phyloP scores from a whole-genome alignment of 1,140 invertebrate genomes.

The Lordiphosa stackelbergi region DNA sequence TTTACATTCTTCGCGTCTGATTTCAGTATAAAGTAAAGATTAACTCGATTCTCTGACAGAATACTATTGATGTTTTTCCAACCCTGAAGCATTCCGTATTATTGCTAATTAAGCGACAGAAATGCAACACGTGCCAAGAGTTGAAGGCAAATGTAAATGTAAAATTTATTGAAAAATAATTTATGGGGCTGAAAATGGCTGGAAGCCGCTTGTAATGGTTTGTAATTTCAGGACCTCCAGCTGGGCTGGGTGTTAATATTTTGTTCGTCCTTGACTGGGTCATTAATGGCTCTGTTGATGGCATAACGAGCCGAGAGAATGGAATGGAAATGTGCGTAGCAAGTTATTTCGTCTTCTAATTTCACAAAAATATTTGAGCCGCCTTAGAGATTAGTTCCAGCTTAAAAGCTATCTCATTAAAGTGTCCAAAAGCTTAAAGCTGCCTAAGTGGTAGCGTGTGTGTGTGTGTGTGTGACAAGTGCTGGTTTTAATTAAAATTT shows the following conservation, averaged over 20 bases:
- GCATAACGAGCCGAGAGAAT: conserved; percentile 6
- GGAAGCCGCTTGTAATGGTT: conserved; percentile 24
- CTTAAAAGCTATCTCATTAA: conserved; percentile 43
- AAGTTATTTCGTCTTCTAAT: not conserved
- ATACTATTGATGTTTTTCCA: too few relatives aligned
- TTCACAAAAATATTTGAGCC: not conserved
- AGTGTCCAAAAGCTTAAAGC: conserved; percentile 36
- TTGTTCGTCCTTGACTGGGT: conserved; percentile 45
- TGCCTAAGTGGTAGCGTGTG: not conserved
- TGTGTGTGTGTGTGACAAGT: conserved; percentile 37
- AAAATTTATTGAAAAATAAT: conserved; percentile 55
- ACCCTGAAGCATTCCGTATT: too few relatives aligned
- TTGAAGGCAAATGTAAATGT: conserved; percentile 14
- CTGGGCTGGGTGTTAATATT: conserved; percentile 30
- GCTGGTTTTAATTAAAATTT: conserved; percentile 74
- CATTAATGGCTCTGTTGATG: conserved; percentile 27
- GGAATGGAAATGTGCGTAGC: not conserved
- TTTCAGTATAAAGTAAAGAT: too few relatives aligned
- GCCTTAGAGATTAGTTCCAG: conserved; percentile 4
- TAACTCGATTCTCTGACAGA: too few relatives aligned
- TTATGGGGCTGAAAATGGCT: conserved; percentile 47
- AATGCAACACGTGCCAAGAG: too few relatives aligned
- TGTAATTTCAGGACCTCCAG: conserved; percentile 18
- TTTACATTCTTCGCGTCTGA: too few relatives aligned
- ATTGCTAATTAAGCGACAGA: too few relatives aligned